Conservation (phyloP, 2,797 vertebrate genomes). For the Distichodus sexfasciatus region DNA sequence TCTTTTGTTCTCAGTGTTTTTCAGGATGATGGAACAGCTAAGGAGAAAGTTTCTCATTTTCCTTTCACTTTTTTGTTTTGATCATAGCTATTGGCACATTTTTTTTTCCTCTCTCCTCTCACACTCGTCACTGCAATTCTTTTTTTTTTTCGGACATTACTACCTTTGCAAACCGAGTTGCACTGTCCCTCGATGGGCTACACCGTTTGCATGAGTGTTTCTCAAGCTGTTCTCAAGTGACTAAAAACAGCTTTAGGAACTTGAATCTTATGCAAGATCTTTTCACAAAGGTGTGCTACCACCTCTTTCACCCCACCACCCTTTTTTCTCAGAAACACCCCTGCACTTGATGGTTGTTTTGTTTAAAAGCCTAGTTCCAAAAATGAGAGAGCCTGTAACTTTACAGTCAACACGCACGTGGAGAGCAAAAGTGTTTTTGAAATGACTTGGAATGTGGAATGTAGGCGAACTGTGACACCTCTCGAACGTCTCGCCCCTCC, state of each 20-base stretch:
- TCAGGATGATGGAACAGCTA: slow-evolving; percentile 6
- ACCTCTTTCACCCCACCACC: background rate
- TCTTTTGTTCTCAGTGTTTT: slow-evolving; percentile 41
- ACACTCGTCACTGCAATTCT: slow-evolving; percentile 27
- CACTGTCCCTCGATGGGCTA: background rate
- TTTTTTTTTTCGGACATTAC: background rate
- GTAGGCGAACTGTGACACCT: slow-evolving; percentile 60
- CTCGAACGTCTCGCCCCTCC: slow-evolving; percentile 6
- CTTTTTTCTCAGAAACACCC: slow-evolving; percentile 44
- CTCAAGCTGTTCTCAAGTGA: slow-evolving; percentile 16
- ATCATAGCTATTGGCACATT: slow-evolving; percentile 32
- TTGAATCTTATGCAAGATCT: slow-evolving; percentile 24
- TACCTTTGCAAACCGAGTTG: background rate
- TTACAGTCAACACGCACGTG: slow-evolving; percentile 49
- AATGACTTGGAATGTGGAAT: slow-evolving; percentile 77
- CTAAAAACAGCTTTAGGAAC: slow-evolving; percentile 1
- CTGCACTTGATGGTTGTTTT: slow-evolving; percentile 62
- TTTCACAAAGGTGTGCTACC: background rate
- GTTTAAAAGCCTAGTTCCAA: slow-evolving; percentile 62
- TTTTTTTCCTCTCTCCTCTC: slow-evolving; percentile 10
- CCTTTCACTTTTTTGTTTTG: background rate
- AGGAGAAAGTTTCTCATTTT: background rate
- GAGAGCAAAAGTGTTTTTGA: slow-evolving; percentile 61
- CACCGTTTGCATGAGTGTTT: slow-evolving; percentile 12
- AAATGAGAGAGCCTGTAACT: slow-evolving; percentile 43